These are phyloP conservation scores for Epicauta chinensis DNA, from an alignment of 1,140 invertebrate genomes.

Conservation along the genomic window DNA sequence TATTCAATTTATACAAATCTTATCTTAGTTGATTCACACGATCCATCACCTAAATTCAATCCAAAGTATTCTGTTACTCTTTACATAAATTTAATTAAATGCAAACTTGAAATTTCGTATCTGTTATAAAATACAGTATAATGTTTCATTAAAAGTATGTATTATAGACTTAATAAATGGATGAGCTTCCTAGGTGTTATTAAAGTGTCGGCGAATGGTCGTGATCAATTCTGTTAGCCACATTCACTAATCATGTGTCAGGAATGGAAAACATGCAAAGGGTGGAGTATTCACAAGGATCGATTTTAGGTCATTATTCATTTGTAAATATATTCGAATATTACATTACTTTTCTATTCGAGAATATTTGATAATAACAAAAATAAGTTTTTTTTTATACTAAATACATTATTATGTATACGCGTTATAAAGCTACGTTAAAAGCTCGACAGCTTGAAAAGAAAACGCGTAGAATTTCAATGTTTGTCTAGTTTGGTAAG, in stretches of 20 bases:
- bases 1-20: too few relatives aligned
- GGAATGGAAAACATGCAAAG: conserved; percentile 22
- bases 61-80: conserved; percentile 2
- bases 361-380: conserved; percentile 3
- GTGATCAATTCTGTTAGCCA: conserved; percentile 20
- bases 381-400: too few relatives aligned
- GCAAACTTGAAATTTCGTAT: conserved; percentile 1
- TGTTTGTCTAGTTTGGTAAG: neutral
- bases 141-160: conserved; percentile 11
- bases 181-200: conserved; percentile 19
- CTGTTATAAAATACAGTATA: conserved; percentile 4
- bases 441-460: conserved; percentile 2
- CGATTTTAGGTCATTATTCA: conserved; percentile 12
- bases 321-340: neutral
- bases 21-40: conserved; percentile 8
- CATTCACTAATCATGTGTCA: conserved; percentile 22
- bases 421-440: neutral
- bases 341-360: neutral
- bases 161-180: conserved; percentile 19
- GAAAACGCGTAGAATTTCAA: neutral
- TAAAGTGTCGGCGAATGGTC: conserved; percentile 23
- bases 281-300: conserved; percentile 15
- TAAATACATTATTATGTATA: too few relatives aligned
- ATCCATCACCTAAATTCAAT: conserved; percentile 14
- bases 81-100: conserved; percentile 9